A percentile compares a stretch with the other conserved stretches of the same genome.
phyloP scores from a whole-genome alignment of 2,797 vertebrate genomes.

The Gorsachius magnificus region DNA sequence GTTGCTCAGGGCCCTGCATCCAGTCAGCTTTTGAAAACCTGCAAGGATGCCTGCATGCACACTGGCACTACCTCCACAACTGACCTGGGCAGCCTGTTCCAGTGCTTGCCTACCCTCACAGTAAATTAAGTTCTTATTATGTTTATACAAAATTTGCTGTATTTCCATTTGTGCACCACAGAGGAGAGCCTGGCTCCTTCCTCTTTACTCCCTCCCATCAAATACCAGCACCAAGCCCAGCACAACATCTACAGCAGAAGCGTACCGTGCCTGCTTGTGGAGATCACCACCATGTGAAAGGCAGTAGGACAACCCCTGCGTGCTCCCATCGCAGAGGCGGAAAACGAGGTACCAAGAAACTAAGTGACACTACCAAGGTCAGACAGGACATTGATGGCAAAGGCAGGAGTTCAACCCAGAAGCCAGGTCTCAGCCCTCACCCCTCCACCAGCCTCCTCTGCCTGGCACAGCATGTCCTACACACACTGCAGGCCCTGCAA shows the following conservation, averaged over 20 bases:
- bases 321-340: background rate
- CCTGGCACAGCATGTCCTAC: rapidly evolving
- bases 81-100: background rate
- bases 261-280: background rate
- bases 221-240: background rate
- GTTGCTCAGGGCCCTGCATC: background rate
- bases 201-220: background rate
- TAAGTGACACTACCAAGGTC: background rate
- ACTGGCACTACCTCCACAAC: background rate
- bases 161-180: background rate
- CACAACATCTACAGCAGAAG: background rate
- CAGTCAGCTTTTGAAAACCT: background rate
- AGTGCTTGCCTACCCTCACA: too few relatives aligned
- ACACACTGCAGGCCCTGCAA: background rate
- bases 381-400: background rate
- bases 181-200: background rate
- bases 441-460: background rate
- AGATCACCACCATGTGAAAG: background rate
- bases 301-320: rapidly evolving
- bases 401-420: background rate
- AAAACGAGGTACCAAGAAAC: background rate
- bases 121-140: background rate
- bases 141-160: background rate
- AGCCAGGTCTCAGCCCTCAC: background rate
- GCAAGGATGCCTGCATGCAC: background rate